A percentile compares a stretch with the other conserved stretches of the same genome.
phyloP scores from a whole-genome alignment of 92 coral and sea anemone species.

The Virgularia gustaviana region DNA sequence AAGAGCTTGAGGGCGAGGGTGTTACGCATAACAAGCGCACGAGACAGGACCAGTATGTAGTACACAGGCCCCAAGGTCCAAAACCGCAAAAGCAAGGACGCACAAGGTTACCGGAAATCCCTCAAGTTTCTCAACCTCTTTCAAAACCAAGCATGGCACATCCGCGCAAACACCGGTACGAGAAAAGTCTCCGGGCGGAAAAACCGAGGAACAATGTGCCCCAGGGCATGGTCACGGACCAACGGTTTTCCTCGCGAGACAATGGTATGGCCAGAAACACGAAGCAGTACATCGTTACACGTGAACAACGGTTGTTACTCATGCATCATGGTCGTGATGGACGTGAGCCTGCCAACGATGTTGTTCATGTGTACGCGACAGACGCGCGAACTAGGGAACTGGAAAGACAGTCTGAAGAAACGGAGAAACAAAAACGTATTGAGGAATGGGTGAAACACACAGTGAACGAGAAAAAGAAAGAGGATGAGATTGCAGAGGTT shows the following conservation, averaged over 20 bases:
- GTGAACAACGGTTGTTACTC: slow-evolving; percentile 28
- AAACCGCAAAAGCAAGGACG: not conserved
- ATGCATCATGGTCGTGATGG: slow-evolving; percentile 32
- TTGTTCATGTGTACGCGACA: slow-evolving; percentile 18
- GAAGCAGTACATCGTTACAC: slow-evolving; percentile 16
- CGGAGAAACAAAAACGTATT: slow-evolving; percentile 22
- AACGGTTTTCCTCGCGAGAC: slow-evolving; percentile 14
- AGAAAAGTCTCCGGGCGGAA: not conserved
- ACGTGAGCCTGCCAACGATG: slow-evolving; percentile 8
- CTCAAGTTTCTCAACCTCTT: slow-evolving; percentile 3
- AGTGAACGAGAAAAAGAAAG: slow-evolving; percentile 17
- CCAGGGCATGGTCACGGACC: slow-evolving; percentile 5
- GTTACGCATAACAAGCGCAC: not conserved
- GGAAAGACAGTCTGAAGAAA: not conserved
- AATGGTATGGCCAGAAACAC: slow-evolving; percentile 16
- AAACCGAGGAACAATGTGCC: not conserved
- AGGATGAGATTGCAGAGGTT: slow-evolving; percentile 14
- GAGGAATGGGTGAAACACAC: slow-evolving; percentile 24
- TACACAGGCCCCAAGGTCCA: not conserved
- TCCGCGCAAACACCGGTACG: slow-evolving; percentile 3
- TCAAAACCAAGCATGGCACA: slow-evolving; percentile 33
- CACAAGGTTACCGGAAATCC: slow-evolving; percentile 1
- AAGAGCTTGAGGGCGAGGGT: slow-evolving; percentile 7
- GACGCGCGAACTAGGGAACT: slow-evolving; percentile 1
- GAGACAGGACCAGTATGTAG: not conserved